Evolutionary conservation across 35 echinoderm and acorn worm species (phyloP).

Genomic region (Apostichopus californicus): DNA sequence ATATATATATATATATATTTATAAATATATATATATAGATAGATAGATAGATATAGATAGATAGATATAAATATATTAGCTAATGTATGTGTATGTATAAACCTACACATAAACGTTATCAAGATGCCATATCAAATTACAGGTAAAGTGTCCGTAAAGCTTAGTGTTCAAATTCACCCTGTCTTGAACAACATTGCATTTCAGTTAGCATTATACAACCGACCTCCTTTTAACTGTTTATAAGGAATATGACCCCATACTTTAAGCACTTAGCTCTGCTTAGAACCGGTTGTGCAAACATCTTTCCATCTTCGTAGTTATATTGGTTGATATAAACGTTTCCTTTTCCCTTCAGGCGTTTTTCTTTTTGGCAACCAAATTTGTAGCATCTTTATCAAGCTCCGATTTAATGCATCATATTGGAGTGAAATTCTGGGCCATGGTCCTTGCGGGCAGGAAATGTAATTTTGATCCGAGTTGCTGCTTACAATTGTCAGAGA

Average conservation of each 20-base stretch:
- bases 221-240: background rate
- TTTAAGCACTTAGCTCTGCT: conserved; percentile 20
- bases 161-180: no score
- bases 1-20: no score
- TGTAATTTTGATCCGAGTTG: conserved; percentile 2
- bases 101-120: no score
- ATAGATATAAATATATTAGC: no score
- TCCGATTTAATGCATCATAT: conserved; percentile 40
- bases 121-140: no score
- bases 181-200: no score
- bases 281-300: conserved; percentile 35
- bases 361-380: conserved; percentile 2
- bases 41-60: no score
- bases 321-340: conserved; percentile 32
- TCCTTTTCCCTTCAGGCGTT: background rate
- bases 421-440: conserved; percentile 47
- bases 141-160: no score
- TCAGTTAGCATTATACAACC: background rate
- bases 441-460: conserved; percentile 22
- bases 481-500: background rate
- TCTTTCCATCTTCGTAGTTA: conserved; percentile 27
- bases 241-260: conserved; percentile 22
- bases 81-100: no score
- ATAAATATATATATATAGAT: no score
- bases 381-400: conserved; percentile 16